Evolutionary conservation across 2,888 invertebrate genomes (phyloP).

Genomic region (Caenorhabditis afra): DNA sequence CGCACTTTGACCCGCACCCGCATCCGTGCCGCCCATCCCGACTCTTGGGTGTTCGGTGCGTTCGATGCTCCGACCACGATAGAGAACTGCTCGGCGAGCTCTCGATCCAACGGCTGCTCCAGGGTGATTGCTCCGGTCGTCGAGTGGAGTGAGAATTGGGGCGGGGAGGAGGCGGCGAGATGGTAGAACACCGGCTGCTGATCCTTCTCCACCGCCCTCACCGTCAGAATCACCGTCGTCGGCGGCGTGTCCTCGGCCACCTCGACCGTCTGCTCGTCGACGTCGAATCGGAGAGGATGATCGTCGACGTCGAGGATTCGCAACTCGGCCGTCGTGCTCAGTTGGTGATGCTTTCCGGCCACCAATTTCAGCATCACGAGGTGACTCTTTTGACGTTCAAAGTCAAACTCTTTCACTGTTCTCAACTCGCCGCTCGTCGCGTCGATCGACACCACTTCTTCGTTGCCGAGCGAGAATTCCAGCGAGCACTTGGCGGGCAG

Average conservation of each 20-base stretch:
- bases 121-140: slow-evolving; percentile 46
- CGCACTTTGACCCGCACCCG: slow-evolving; percentile 21
- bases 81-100: slow-evolving; percentile 15
- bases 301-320: slow-evolving; percentile 48
- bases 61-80: slow-evolving; percentile 55
- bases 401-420: slow-evolving; percentile 57
- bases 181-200: slow-evolving; percentile 52
- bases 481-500: slow-evolving; percentile 35
- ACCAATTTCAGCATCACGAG: slow-evolving; percentile 33
- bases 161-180: slow-evolving; percentile 33
- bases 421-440: slow-evolving; percentile 54
- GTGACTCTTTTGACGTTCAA: slow-evolving; percentile 49
- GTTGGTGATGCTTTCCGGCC: slow-evolving; percentile 37
- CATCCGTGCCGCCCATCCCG: slow-evolving; percentile 10
- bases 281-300: slow-evolving; percentile 40
- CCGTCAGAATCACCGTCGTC: slow-evolving; percentile 43
- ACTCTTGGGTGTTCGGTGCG: neutral
- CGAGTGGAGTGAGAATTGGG: slow-evolving; percentile 51
- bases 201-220: slow-evolving; percentile 42
- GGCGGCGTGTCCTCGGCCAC: slow-evolving; percentile 28
- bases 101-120: slow-evolving; percentile 50
- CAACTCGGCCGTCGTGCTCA: slow-evolving; percentile 33
- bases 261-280: slow-evolving; percentile 26
- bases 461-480: slow-evolving; percentile 17
- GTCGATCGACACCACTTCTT: slow-evolving; percentile 37